A percentile compares a stretch with the other conserved stretches of the same genome.
Evolutionary conservation across 1,140 invertebrate genomes (phyloP).

Genomic region (Acarapis woodi): DNA sequence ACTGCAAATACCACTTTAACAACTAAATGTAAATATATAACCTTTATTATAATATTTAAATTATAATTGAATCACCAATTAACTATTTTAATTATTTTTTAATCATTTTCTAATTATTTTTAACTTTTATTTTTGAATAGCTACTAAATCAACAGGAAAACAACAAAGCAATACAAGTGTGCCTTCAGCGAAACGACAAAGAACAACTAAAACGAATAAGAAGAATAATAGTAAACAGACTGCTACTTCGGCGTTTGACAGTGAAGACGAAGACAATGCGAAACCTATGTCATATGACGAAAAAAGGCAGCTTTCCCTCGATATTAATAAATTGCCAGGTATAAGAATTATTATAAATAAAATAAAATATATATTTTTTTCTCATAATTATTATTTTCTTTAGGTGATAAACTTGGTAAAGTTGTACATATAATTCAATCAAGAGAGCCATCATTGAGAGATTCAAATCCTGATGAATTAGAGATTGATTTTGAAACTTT

Average conservation of each 20-base stretch:
- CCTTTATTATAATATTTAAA: no score
- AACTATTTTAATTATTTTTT: no score
- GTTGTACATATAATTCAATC: slow-evolving; percentile 98
- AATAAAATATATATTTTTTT: slow-evolving; percentile 6
- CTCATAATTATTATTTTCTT: slow-evolving; percentile 13
- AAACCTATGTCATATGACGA: slow-evolving; percentile 99
- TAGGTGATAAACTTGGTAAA: slow-evolving; percentile 84
- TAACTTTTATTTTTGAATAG: no score
- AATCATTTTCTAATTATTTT: no score
- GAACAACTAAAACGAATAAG: slow-evolving; percentile 14
- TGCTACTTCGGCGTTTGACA: slow-evolving; percentile 33
- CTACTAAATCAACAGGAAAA: slow-evolving; percentile 10
- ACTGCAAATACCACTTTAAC: slow-evolving; percentile 14
- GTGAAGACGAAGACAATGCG: slow-evolving; percentile 83
- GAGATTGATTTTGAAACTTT: slow-evolving; percentile 99
- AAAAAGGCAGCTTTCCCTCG: slow-evolving; percentile 84
- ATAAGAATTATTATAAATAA: slow-evolving; percentile 16
- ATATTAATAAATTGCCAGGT: slow-evolving; percentile 97
- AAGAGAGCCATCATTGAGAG: slow-evolving; percentile 74
- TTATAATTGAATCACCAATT: no score
- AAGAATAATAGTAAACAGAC: slow-evolving; percentile 14
- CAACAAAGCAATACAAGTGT: slow-evolving; percentile 13
- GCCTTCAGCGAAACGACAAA: slow-evolving; percentile 15
- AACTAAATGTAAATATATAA: no score
- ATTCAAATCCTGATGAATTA: slow-evolving; percentile 98